These are phyloP conservation scores for Passer montanus DNA, from an alignment of 2,113 vertebrate species.

Conservation along the genomic window DNA sequence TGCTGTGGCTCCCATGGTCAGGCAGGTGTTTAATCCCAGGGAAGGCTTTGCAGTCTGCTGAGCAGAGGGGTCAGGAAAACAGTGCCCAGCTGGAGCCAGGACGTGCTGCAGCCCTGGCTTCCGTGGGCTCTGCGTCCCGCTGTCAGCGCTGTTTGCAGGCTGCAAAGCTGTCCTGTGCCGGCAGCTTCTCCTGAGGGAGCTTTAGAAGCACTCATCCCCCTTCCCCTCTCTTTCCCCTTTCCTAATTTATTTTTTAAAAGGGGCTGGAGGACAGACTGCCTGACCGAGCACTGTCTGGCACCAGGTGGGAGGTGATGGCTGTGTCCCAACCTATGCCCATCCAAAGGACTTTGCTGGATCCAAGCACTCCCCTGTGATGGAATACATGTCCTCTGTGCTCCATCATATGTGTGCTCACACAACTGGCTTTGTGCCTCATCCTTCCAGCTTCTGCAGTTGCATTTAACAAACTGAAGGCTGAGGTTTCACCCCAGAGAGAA, in stretches of 20 bases:
- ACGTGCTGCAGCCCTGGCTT: not conserved
- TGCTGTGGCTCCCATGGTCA: rapidly evolving
- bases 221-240: not conserved
- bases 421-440: slow-evolving; percentile 17
- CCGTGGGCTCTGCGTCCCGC: rapidly evolving
- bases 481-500: slow-evolving; percentile 37
- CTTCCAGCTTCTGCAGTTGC: not conserved
- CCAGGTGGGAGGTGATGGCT: not conserved
- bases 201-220: not conserved
- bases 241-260: not conserved
- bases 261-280: not conserved
- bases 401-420: not conserved
- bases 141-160: not conserved
- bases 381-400: not conserved
- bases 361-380: not conserved
- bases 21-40: not conserved
- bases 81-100: not conserved
- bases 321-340: not conserved
- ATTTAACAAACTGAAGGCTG: slow-evolving; percentile 9
- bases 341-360: not conserved
- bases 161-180: rapidly evolving
- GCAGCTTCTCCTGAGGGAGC: not conserved
- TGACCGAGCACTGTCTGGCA: not conserved
- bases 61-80: not conserved
- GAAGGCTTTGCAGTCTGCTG: not conserved